Evolutionary conservation across 2,797 vertebrate species (phyloP).

Genomic region (Glossophaga mutica): DNA sequence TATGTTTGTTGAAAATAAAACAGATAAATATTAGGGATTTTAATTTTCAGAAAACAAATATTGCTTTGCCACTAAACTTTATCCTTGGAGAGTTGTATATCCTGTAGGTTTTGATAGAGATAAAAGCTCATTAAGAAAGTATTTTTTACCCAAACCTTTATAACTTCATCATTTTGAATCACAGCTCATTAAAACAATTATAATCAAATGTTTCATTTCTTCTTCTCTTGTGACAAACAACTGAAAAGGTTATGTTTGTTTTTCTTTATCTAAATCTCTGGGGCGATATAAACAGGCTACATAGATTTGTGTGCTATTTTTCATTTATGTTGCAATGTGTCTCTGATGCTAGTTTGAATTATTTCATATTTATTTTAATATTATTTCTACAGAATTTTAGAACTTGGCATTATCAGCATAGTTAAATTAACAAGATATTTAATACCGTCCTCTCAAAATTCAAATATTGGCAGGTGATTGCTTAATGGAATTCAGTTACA

Average conservation of each 20-base stretch:
- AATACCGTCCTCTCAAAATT: slow-evolving; percentile 70
- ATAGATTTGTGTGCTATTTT: slow-evolving; percentile 77
- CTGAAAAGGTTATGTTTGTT: slow-evolving; percentile 89
- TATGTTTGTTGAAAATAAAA: slow-evolving; percentile 68
- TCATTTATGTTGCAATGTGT: slow-evolving; percentile 73
- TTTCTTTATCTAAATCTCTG: slow-evolving; percentile 84
- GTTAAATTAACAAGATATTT: slow-evolving; percentile 72
- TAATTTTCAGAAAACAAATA: slow-evolving; percentile 81
- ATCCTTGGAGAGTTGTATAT: slow-evolving; percentile 82
- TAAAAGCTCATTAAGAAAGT: slow-evolving; percentile 84
- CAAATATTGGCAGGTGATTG: slow-evolving; percentile 74
- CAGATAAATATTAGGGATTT: slow-evolving; percentile 69
- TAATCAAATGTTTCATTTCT: slow-evolving; percentile 88
- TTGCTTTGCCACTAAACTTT: slow-evolving; percentile 80
- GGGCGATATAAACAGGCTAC: slow-evolving; percentile 82
- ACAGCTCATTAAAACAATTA: slow-evolving; percentile 89
- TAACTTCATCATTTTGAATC: slow-evolving; percentile 85
- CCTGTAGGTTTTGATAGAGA: slow-evolving; percentile 82
- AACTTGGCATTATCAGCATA: slow-evolving; percentile 51
- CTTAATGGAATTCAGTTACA: slow-evolving; percentile 68
- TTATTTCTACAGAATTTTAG: slow-evolving; percentile 14
- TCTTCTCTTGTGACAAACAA: slow-evolving; percentile 84
- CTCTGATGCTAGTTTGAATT: slow-evolving; percentile 39
- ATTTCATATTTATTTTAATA: slow-evolving; percentile 50
- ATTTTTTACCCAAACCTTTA: slow-evolving; percentile 84